phyloP scores from a whole-genome alignment of 2,888 invertebrate genomes.

The Drosophila tripunctata region DNA sequence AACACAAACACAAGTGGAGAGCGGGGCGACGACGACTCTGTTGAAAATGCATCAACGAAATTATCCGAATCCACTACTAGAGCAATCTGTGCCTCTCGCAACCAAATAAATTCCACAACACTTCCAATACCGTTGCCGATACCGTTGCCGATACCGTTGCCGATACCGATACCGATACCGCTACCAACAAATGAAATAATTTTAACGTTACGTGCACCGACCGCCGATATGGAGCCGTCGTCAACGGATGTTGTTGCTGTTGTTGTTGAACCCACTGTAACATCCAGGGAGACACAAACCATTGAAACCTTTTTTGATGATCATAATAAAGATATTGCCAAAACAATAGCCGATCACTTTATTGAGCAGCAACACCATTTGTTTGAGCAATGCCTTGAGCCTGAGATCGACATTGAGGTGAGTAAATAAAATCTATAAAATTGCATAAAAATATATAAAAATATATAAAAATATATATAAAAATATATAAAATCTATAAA shows the following conservation, averaged over 20 bases:
- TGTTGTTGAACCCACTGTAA: background rate
- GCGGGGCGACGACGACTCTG: slow-evolving; percentile 6
- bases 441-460: background rate
- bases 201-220: slow-evolving; percentile 47
- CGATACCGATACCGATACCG: too few species aligned
- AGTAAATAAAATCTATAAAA: slow-evolving; percentile 16
- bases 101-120: slow-evolving; percentile 4
- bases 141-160: too few species aligned
- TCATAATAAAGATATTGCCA: slow-evolving; percentile 34
- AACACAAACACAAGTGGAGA: slow-evolving; percentile 8
- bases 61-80: slow-evolving; percentile 10
- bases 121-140: too few species aligned
- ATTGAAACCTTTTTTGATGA: slow-evolving; percentile 74
- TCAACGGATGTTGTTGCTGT: too few species aligned
- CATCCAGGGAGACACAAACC: slow-evolving; percentile 85
- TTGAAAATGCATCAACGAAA: too few species aligned
- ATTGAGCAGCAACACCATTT: slow-evolving; percentile 84
- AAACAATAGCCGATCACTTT: slow-evolving; percentile 73
- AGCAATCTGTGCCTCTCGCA: slow-evolving; percentile 20
- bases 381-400: slow-evolving; percentile 86
- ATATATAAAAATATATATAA: background rate
- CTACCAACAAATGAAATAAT: slow-evolving; percentile 41
- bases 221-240: background rate
- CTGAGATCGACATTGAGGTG: slow-evolving; percentile 87
- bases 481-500: too few species aligned